Evolutionary conservation across 2,113 vertebrate species (phyloP).

Genomic region (Syrmaticus mikado): DNA sequence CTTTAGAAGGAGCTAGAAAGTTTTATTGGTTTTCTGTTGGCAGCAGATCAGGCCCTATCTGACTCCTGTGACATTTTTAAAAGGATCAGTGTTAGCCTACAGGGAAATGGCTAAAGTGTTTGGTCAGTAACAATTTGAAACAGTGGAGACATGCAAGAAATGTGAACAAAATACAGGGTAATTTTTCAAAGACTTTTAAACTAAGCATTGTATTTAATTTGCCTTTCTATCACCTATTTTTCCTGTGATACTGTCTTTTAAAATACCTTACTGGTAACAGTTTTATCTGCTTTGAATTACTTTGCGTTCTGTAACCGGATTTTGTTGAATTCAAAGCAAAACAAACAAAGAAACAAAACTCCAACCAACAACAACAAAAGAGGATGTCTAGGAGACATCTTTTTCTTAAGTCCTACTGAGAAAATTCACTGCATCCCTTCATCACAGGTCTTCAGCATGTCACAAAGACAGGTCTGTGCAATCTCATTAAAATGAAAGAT

Average conservation of each 20-base stretch:
- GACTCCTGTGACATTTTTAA: neutral
- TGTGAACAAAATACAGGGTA: neutral
- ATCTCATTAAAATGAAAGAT: constrained; percentile 54
- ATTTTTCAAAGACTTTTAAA: constrained; percentile 3
- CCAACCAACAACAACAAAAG: neutral
- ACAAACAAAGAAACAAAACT: neutral
- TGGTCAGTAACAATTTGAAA: neutral
- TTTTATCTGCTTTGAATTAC: neutral
- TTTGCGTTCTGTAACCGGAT: neutral
- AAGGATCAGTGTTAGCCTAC: neutral
- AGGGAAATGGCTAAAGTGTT: neutral
- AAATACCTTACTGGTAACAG: constrained; percentile 27
- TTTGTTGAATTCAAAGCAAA: neutral
- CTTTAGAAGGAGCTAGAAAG: neutral
- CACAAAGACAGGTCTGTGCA: constrained; percentile 40
- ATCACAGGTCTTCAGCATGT: constrained; percentile 39
- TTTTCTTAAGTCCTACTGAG: constrained; percentile 11
- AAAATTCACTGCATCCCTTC: constrained; percentile 60
- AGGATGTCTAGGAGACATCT: neutral
- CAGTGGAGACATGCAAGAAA: neutral
- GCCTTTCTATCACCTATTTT: neutral
- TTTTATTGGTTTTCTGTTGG: neutral
- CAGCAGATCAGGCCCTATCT: neutral
- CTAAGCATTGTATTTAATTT: neutral
- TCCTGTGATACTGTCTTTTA: constrained; percentile 18